phyloP scores from a whole-genome alignment of 1,140 invertebrate species.

The Tyrophagus putrescentiae region DNA sequence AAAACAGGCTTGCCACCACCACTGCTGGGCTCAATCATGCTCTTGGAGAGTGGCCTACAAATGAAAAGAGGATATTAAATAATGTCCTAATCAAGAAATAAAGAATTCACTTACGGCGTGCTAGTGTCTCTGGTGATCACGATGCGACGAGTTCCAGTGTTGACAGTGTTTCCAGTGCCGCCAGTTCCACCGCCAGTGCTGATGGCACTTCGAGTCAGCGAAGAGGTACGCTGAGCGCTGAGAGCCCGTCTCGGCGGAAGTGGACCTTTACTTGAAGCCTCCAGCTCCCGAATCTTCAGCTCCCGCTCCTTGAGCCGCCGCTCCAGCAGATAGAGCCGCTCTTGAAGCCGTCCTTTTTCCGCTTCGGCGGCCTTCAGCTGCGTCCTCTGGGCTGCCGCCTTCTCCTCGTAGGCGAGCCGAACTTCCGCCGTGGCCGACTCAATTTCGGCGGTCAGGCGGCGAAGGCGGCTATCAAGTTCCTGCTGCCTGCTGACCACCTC shows the following conservation, averaged over 20 bases:
- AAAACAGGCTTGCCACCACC: no score
- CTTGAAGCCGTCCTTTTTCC: constrained; percentile 9
- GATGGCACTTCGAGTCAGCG: neutral
- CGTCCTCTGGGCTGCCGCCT: neutral
- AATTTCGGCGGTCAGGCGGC: constrained; percentile 11
- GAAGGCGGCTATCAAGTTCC: neutral
- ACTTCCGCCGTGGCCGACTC: neutral
- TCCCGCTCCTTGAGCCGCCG: constrained; percentile 15
- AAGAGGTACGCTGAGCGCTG: neutral
- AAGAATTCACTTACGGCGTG: neutral
- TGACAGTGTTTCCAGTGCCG: no score
- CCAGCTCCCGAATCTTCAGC: constrained; percentile 2
- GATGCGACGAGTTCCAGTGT: neutral
- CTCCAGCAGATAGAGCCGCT: constrained; percentile 19
- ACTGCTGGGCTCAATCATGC: neutral
- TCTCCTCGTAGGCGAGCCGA: neutral
- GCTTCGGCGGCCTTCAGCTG: constrained; percentile 7
- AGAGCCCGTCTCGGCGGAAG: neutral
- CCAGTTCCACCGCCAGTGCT: no score
- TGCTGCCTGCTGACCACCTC: constrained; percentile 6
- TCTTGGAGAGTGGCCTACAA: constrained; percentile 5
- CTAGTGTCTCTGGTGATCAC: neutral
- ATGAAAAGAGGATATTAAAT: constrained; percentile 2
- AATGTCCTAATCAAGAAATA: neutral
- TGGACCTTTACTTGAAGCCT: neutral